phyloP scores from a whole-genome alignment of 2,797 vertebrate species.

The Rhinophrynus dorsalis region DNA sequence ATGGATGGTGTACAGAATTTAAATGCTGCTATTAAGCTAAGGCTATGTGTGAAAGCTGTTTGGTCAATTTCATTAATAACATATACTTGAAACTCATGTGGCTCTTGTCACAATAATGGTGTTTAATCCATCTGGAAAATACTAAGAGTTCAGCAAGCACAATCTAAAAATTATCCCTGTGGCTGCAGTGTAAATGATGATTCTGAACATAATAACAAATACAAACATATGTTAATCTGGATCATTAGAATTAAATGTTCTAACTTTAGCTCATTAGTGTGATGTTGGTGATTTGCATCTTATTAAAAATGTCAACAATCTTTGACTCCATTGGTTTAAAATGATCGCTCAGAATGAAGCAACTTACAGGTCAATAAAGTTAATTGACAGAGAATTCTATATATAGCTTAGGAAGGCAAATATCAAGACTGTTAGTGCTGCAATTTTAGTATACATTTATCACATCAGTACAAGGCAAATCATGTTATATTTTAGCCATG shows the following conservation, averaged over 20 bases:
- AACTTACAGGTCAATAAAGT: neutral
- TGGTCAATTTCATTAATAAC: neutral
- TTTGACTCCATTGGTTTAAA: neutral
- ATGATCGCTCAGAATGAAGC: neutral
- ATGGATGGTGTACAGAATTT: no score
- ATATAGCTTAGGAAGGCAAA: no score
- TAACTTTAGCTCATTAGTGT: neutral
- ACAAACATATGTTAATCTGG: neutral
- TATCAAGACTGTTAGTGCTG: no score
- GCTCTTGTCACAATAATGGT: neutral
- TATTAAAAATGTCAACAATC: neutral
- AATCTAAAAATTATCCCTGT: neutral
- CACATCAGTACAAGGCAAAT: no score
- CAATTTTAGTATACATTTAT: no score
- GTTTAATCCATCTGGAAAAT: neutral
- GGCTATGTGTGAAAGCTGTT: no score
- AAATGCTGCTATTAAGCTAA: no score
- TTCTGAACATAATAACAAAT: neutral
- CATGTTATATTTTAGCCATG: no score
- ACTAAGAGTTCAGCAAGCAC: neutral
- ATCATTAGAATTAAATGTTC: neutral
- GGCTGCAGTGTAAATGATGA: neutral
- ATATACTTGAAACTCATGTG: neutral
- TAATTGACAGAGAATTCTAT: conserved; percentile 8
- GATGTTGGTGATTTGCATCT: conserved; percentile 2